Evolutionary conservation across 2,797 vertebrate species (phyloP).

Genomic region (Peromyscus attwateri): DNA sequence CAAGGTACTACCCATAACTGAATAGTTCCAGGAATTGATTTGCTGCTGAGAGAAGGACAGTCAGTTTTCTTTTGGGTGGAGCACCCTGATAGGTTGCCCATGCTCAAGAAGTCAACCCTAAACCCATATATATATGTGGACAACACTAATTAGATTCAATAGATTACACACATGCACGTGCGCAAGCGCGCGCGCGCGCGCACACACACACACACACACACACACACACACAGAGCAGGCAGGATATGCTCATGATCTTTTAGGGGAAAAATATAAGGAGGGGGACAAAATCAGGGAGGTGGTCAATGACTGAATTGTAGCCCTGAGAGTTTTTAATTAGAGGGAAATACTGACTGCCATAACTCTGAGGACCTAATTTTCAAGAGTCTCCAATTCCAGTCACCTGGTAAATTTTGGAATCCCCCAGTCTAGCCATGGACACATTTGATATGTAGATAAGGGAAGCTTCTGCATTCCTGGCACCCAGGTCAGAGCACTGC

Average conservation of each 20-base stretch:
- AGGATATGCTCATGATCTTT: rapidly evolving
- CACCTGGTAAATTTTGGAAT: neutral
- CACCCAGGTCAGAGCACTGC: neutral
- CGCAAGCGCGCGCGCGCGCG: too few species aligned
- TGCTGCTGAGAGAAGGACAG: neutral
- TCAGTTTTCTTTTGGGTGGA: neutral
- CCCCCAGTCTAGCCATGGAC: neutral
- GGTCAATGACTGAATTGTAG: neutral
- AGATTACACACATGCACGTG: neutral
- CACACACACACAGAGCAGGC: neutral
- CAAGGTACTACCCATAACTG: neutral
- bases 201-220: neutral
- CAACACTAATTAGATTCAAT: neutral
- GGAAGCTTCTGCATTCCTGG: neutral
- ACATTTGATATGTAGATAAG: neutral
- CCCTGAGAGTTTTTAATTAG: neutral
- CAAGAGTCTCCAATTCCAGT: neutral
- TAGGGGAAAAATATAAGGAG: neutral
- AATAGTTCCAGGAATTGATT: neutral
- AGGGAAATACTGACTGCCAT: neutral
- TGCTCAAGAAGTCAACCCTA: neutral
- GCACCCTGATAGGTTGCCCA: neutral
- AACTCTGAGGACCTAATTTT: neutral
- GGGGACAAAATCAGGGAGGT: neutral
- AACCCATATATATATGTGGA: neutral